Conservation (phyloP, 1,140 invertebrate species). For the Dolichoris vasculosae region DNA sequence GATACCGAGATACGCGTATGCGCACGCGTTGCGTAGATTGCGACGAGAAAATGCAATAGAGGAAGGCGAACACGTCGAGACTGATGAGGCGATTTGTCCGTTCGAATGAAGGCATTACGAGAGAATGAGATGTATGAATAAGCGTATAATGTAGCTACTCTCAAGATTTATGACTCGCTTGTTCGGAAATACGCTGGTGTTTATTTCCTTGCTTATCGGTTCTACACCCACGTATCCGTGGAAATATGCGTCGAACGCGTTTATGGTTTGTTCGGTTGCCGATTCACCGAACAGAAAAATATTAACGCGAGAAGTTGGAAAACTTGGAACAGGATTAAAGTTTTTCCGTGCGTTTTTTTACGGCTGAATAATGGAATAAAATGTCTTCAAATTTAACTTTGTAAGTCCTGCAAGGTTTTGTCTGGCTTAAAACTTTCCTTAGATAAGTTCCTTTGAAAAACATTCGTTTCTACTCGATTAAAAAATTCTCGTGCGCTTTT, state of each 20-base stretch:
- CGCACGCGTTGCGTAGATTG: neutral
- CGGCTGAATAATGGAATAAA: no score
- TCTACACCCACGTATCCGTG: neutral
- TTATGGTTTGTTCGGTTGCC: neutral
- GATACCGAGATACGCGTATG: neutral
- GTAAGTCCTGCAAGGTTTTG: no score
- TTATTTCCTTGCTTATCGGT: neutral
- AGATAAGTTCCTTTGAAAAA: no score
- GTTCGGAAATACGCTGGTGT: neutral
- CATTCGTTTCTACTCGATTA: no score
- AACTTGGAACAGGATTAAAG: no score
- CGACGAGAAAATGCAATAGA: slow-evolving; percentile 47
- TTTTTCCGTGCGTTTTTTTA: no score
- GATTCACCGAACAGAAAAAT: no score
- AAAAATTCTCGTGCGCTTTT: no score
- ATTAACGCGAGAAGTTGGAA: no score
- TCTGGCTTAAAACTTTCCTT: no score
- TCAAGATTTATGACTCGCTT: slow-evolving; percentile 23
- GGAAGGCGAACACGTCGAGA: neutral
- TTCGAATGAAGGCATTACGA: slow-evolving; percentile 45
- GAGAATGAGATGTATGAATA: slow-evolving; percentile 57
- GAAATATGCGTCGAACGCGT: neutral
- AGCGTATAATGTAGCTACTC: slow-evolving; percentile 5
- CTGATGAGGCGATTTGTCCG: slow-evolving; percentile 26
- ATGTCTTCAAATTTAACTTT: no score